Evolutionary conservation across 2,888 invertebrate genomes (phyloP), one percentile per base, ranked within the genome.

Genomic region (Apodemia mormo): DNA sequence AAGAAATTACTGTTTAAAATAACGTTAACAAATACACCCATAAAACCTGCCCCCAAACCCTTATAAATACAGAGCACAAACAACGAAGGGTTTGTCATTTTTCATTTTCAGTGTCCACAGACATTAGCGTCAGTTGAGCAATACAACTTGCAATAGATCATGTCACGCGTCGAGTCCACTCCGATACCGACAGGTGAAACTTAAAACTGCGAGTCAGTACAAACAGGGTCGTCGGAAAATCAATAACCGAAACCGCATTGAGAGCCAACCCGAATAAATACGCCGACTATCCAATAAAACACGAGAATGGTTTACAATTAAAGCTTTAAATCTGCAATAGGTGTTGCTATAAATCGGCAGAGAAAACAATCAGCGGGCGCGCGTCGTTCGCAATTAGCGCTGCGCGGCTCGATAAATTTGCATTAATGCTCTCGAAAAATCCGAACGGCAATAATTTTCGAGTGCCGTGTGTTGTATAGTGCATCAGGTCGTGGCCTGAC

Each of bases 401-500:
- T 86, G 86, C 88, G 87, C 85, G 89, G 88, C 88, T 85, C 92
- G 90, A 93, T 93, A 93, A 92, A 93, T 93, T 93, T 92, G 88
- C 92, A 93, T 92, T 92, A 93, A 93, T 93, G 92, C 90, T 87
- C 84, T 92, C 92, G 92, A 93, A 93, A 93, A 93, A 92, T 93
- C 90, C 88, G 86, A 79, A 76, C 81, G 88, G 90, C 89, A 89
- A 93, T 93, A 92, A 92, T 90, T 93, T 92, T 88, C 88, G 83
- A 82, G 85, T 85, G 88, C 86, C 88, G 85, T 88, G 86, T 85
- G 88, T 86, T 83, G 81, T 85, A 81, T 81, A 83, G 84, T 71
- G 73, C 73, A 67, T 65, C 69, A 70, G 68, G 69, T 71, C 70
- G 75, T 64, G 68, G 70, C 71, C 70, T 68, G 71, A 70, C 71